Base-by-base conservation (phyloP, 2,797 vertebrate species). In the Crenuchus spilurus region DNA sequence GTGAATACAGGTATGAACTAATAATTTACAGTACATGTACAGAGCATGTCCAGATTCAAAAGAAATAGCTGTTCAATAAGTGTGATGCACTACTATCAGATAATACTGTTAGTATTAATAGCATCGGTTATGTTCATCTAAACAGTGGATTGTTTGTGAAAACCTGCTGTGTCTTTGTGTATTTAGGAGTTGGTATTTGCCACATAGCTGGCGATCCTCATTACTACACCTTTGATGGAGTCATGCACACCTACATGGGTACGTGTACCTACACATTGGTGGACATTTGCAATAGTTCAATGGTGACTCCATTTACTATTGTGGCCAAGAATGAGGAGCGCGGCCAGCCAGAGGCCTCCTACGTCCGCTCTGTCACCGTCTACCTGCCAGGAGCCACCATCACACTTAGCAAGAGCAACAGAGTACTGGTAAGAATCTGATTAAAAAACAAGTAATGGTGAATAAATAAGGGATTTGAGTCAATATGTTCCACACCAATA, bases 211-310 rank as follows among this genome's bases (percentile, higher is more conserved):
- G 91, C 48, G 90, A 92, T 61, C 92, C 93, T 24, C 91, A 93
- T 82, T 95, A 94, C 69, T 89, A 93, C 87, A 95, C 93, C 24
- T 96, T 96, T 14, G 94, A 96, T 31, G 85, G 91, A 4, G 44
- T 82, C 57, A 92, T 92, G 90, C 92, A 95, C 76, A 92, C 91
- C 0, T 89, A 91, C 84, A 92, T 89, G 90, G 92, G 93, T 18
- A 89, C 92, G 8, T 96, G 94, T 79, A 93, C 93, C 3, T 94
- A 94, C 54, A 87, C 92, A 0, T 82, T 96, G 80, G 92, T 91
- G 44, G 84, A 91, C 82, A 82, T 93, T 7, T 96, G 95, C 75
- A 85, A 94, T 72, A 39, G 70, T 49, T 90, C 79, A 54, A 80
- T 71, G 71, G 89, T 94, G 35, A 93, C 88, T 0, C 77, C 88